Base-by-base conservation (phyloP, 2,797 vertebrate species). In the Acipenser ruthenus region DNA sequence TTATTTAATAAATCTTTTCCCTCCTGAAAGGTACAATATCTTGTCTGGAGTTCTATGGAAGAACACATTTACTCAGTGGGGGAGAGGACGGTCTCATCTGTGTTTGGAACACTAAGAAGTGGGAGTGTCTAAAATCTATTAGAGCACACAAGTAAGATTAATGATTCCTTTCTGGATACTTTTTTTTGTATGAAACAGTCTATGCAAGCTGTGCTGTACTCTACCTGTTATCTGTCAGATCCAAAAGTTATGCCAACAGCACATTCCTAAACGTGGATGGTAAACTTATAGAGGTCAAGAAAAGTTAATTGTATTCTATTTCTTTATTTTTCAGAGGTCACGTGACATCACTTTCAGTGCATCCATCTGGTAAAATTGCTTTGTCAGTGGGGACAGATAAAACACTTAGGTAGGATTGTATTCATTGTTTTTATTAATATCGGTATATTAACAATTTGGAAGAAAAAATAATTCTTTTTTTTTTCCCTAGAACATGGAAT, bases 381-480 rank as follows among this genome's bases (percentile, higher is more conserved):
- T 86, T 99, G 49, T 94, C 96, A 49, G 96, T 98, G 0, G 97
- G 97, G 67, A 95, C 95, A n/a, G 97, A 99, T 80, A 97, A 94
- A 76, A 97, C 93, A 11, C 82, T 99, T 72, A 89, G 95, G 96
- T 95, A 75, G 81, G 80, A 75, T 0, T 0, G 10, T 63, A 23
- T 51, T 8, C 58, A 13, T 48, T 50, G 11, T 59, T 48, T 48
- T 6, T n/a, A 37, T 37, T 37, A 37, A 37, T 37, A 37, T 37
- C 23, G 4, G 23, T 37, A 37, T 70, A 0, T 49, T 74, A 50
- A 6, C 6, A 8, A 67, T 68, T 4, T 63, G 49, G 10, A 37
- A 37, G 23, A 1, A 18, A 1, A 18, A 37, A 37, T 72, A 6
- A 3, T 9, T 68, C 68, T 2, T 52, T 56, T n/a, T 9, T 18